These are phyloP conservation scores for Drosophila miranda DNA, from an alignment of 1,140 invertebrate genomes.

Conservation along the genomic window DNA sequence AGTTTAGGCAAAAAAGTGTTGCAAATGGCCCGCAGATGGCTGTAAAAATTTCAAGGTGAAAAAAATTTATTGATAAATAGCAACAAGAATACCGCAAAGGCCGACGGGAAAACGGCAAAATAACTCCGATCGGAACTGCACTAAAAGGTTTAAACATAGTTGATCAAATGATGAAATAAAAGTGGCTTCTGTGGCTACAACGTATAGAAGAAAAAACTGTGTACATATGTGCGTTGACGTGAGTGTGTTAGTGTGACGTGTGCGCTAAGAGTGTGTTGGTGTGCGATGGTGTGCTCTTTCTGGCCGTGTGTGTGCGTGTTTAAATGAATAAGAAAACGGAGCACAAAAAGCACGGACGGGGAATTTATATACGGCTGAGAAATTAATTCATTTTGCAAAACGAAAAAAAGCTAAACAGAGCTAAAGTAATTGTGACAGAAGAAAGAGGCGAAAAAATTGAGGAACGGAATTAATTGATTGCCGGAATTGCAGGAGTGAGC, in stretches of 20 bases:
- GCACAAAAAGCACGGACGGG: conserved; percentile 70
- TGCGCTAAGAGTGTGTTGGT: conserved; percentile 22
- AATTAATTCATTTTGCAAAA: conserved; percentile 62
- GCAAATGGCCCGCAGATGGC: conserved; percentile 6
- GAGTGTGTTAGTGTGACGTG: conserved; percentile 64
- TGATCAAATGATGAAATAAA: conserved; percentile 12
- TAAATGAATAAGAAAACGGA: conserved; percentile 76
- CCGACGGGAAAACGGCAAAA: conserved; percentile 42
- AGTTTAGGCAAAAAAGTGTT: too few relatives aligned
- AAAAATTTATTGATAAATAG: conserved; percentile 66
- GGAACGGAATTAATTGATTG: conserved; percentile 17
- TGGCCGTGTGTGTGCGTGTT: conserved; percentile 59
- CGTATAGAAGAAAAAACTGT: conserved; percentile 47
- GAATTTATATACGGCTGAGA: conserved; percentile 65
- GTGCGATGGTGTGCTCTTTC: conserved; percentile 9
- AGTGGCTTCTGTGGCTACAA: conserved; percentile 17
- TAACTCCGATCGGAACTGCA: neutral
- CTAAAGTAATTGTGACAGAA: conserved; percentile 55
- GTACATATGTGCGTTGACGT: conserved; percentile 52
- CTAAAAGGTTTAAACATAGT: neutral
- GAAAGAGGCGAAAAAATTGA: conserved; percentile 34
- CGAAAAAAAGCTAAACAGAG: conserved; percentile 29
- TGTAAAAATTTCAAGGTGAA: conserved; percentile 74
- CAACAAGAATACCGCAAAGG: conserved; percentile 48
- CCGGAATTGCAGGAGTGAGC: conserved; percentile 19